Evolutionary conservation across 53 echinoderm and acorn worm genomes (phyloP).

Genomic region (Luidia sarsii): DNA sequence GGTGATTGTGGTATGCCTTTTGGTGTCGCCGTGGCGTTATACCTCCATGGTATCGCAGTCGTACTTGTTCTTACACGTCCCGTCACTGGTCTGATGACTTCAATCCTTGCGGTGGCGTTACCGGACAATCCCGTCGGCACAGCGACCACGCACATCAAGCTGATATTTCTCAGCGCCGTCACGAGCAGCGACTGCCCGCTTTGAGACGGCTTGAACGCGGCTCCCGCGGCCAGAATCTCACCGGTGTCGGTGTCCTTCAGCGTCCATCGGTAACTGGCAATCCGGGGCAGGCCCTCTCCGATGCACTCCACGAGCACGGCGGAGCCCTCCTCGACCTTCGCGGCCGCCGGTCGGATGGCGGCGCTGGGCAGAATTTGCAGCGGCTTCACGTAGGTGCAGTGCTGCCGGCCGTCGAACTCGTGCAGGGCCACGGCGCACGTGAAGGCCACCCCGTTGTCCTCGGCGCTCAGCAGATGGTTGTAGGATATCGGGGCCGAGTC

Average conservation of each 20-base stretch:
- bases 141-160: no score
- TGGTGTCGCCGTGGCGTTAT: no score
- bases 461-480: neutral
- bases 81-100: no score
- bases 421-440: slow-evolving; percentile 26
- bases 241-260: neutral
- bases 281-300: slow-evolving; percentile 19
- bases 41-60: no score
- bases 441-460: slow-evolving; percentile 35
- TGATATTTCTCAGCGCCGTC: no score
- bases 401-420: neutral
- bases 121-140: no score
- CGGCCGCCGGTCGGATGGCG: neutral
- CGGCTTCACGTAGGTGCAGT: slow-evolving; percentile 30
- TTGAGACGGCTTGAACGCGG: no score
- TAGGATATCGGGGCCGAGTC: no score
- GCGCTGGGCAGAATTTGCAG: slow-evolving; percentile 27
- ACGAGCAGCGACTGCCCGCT: no score
- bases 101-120: no score
- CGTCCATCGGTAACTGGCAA: slow-evolving; percentile 26
- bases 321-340: slow-evolving; percentile 14
- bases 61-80: no score
- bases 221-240: slow-evolving; percentile 1
- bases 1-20: no score
- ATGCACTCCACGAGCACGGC: neutral